Conservation (phyloP, 1,140 invertebrate species). For the Lepidostoma basale region DNA sequence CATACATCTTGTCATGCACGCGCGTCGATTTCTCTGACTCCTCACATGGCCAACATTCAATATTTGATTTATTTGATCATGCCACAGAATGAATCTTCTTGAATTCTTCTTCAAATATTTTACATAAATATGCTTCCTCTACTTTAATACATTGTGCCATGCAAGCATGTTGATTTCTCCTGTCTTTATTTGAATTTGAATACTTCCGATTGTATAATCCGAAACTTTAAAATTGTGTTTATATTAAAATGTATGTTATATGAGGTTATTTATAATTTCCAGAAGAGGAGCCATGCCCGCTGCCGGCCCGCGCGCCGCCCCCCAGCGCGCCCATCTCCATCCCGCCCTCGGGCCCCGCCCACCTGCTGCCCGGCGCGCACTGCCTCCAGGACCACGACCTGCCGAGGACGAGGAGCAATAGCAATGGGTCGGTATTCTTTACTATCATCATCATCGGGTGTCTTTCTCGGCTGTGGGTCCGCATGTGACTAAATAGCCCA, state of each 20-base stretch:
- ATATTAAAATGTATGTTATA: no score
- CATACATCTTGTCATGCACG: no score
- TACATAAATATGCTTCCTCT: background rate
- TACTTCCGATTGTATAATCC: background rate
- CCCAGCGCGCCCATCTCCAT: slow-evolving; percentile 30
- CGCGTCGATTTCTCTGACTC: no score
- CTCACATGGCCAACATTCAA: no score
- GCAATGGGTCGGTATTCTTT: slow-evolving; percentile 35
- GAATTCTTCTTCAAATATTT: background rate
- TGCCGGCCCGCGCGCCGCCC: background rate
- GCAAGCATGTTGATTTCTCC: background rate
- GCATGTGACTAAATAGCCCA: no score
- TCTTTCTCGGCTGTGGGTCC: no score
- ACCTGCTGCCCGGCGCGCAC: background rate
- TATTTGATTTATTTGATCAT: no score
- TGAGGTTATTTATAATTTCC: no score
- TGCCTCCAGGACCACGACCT: slow-evolving; percentile 20
- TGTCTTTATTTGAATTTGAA: background rate
- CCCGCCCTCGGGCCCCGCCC: slow-evolving; percentile 11
- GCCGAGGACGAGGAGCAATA: slow-evolving; percentile 40
- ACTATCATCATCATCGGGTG: background rate
- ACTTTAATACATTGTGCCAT: background rate
- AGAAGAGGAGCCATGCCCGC: slow-evolving; percentile 24
- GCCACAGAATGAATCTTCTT: no score
- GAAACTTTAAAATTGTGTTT: background rate